Base-by-base conservation (phyloP, 2,888 invertebrate species). In the Kuschelorhynchus macadamiae region DNA sequence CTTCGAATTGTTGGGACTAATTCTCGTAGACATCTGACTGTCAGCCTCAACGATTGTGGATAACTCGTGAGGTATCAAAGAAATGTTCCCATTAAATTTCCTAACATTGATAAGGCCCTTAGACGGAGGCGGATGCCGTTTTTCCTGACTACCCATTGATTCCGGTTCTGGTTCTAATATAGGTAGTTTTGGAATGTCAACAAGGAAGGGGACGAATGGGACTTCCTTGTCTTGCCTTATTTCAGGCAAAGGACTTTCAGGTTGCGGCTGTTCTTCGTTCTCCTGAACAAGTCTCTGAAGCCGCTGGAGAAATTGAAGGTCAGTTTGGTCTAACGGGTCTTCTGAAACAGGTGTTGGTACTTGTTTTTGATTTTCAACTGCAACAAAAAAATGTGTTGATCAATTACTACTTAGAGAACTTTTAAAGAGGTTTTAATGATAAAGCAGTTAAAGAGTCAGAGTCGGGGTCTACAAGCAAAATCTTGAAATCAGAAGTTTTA, bases 11-110 rank as follows among this genome's bases (percentile, higher is more conserved):
- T 71, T 72, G 4, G 76, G 75, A 42, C 71, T 70, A 7, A 72
- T 17, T 52, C 61, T 49, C 1, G 78, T 76, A 1, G 81, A 80
- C 2, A 78, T 0, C 56, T 81, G 80, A 66, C 81, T 83, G 42
- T 84, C 84, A 2, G 78, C 79, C 77, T 84, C 84, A 1, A 75
- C 74, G 41, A 84, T 84, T 0, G 83, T 82, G 1, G 83, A 84
- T 53, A 84, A 73, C 74, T 84, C 84, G 64, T 84, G 84, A 2
- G 83, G 82, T 14, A 77, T 65, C 12, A 75, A 49, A 8, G 76
- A 76, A 33, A 81, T 78, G 50, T 81, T 73, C 11, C 75, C 78
- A 44, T 81, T 80, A 32, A 78, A 78, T 65, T 78, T 76, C 52
- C 74, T 78, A 4, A 75, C 77, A 18, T 75, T 72, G 3, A 70